Evolutionary conservation across 2,797 vertebrate genomes (phyloP).

Genomic region (Glyptemys insculpta): DNA sequence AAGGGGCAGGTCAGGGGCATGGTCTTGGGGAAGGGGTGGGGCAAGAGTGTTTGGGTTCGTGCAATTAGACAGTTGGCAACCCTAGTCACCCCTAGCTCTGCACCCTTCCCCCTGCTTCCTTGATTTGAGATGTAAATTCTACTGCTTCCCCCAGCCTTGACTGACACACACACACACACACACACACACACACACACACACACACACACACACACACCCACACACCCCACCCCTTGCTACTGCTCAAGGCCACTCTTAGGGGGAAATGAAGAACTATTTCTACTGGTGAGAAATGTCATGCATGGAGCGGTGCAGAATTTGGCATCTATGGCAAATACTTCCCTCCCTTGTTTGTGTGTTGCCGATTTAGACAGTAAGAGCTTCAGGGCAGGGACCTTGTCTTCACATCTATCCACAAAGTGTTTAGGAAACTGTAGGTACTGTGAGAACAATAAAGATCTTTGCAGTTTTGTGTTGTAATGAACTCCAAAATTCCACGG

Average conservation of each 20-base stretch:
- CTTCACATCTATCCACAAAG: not conserved
- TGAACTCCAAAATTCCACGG: not conserved
- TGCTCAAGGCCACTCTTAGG: not conserved
- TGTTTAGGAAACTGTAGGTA: no score
- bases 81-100: not conserved
- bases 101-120: not conserved
- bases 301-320: not conserved
- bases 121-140: not conserved
- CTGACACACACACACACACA: no score
- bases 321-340: not conserved
- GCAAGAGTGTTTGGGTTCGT: no score
- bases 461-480: conserved; percentile 19
- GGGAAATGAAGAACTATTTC: conserved; percentile 22
- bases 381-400: not conserved
- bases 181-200: no score
- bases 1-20: no score
- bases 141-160: not conserved
- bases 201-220: no score
- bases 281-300: not conserved
- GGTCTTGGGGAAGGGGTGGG: no score
- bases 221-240: no score
- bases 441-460: not conserved
- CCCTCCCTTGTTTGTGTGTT: not conserved
- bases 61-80: no score
- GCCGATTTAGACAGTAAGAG: not conserved